Evolutionary conservation across 2,113 vertebrate genomes (phyloP).

Genomic region (Puma concolor): DNA sequence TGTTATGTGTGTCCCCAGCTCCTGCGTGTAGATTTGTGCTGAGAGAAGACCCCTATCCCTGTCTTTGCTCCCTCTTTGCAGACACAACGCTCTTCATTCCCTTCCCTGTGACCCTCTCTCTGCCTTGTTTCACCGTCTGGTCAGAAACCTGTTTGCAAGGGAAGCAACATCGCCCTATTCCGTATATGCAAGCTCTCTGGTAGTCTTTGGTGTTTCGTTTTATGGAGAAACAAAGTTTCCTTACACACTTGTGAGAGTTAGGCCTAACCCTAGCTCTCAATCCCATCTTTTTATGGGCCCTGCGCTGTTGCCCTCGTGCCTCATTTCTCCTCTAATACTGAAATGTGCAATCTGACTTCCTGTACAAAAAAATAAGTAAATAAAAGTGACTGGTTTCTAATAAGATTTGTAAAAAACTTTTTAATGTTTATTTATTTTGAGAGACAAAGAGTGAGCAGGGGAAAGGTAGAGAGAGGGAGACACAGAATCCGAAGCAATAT

Average conservation of each 20-base stretch:
- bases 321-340: conserved; percentile 57
- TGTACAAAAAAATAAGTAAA: conserved; percentile 62
- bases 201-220: conserved; percentile 81
- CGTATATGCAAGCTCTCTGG: conserved; percentile 83
- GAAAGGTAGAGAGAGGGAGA: too few species aligned
- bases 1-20: conserved; percentile 32
- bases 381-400: background rate
- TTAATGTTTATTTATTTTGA: too few species aligned
- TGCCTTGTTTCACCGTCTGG: conserved; percentile 41
- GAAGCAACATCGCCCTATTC: conserved; percentile 84
- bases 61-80: conserved; percentile 65
- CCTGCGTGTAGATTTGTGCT: conserved; percentile 72
- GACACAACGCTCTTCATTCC: conserved; percentile 68
- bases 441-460: too few species aligned
- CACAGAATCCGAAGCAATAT: too few species aligned
- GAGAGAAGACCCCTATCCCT: conserved; percentile 60
- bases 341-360: conserved; percentile 72
- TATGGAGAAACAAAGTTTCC: conserved; percentile 84
- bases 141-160: conserved; percentile 80
- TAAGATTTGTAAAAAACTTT: too few species aligned
- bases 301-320: conserved; percentile 61
- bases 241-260: conserved; percentile 84
- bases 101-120: background rate
- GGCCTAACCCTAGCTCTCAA: conserved; percentile 74
- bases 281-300: conserved; percentile 73